Evolutionary conservation across 2,113 vertebrate species (phyloP).

Genomic region (Megatriorchis doriae): DNA sequence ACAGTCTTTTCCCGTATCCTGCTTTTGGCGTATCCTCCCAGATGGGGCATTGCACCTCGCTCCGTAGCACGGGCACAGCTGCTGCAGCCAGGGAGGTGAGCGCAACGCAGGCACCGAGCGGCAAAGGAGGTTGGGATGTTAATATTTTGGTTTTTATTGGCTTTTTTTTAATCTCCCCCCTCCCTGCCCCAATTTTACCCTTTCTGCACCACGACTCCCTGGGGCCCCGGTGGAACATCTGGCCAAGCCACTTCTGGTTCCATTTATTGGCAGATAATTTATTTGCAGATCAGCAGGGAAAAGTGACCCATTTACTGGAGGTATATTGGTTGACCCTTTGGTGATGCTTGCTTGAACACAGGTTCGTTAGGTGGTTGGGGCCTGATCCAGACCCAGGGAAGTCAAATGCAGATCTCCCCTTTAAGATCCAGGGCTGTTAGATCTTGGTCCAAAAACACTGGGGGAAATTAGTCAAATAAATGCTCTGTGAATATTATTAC

Average conservation of each 20-base stretch:
- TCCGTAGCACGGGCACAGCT: neutral
- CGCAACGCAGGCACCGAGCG: neutral
- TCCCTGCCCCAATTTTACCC: neutral
- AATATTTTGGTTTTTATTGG: neutral
- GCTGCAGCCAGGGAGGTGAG: neutral
- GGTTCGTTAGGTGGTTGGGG: neutral
- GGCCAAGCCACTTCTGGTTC: conserved; percentile 5
- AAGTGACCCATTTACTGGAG: neutral
- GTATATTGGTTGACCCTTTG: neutral
- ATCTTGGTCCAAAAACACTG: conserved; percentile 12
- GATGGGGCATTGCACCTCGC: neutral
- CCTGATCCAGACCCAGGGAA: neutral
- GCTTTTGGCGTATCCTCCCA: neutral
- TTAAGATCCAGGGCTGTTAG: neutral
- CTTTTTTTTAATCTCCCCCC: fast-evolving
- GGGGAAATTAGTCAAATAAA: conserved; percentile 29
- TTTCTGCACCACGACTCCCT: neutral
- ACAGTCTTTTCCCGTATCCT: neutral
- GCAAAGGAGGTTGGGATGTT: neutral
- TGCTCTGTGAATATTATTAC: neutral
- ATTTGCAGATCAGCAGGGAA: neutral
- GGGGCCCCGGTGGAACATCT: neutral
- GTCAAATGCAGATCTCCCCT: neutral
- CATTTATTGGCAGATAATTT: conserved; percentile 28
- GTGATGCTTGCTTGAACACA: neutral